Conservation (phyloP, 2,113 vertebrate species). For the Onychostruthus taczanowskii region DNA sequence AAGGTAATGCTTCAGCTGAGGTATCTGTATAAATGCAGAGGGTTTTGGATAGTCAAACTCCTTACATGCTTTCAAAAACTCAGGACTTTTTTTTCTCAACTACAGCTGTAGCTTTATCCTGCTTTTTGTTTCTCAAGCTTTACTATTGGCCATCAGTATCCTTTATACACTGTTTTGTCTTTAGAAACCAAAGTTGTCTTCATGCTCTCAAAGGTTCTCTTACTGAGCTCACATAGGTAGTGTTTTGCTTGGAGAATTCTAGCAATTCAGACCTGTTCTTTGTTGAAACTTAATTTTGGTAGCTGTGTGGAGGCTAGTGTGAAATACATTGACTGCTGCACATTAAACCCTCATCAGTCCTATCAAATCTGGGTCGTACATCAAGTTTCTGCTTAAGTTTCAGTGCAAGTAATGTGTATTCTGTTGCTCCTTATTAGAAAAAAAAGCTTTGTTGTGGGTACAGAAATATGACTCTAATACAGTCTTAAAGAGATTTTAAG, state of each 20-base stretch:
- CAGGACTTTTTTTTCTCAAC: neutral
- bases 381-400: neutral
- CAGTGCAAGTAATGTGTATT: neutral
- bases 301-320: neutral
- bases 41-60: neutral
- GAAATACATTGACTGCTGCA: neutral
- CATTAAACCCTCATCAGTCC: neutral
- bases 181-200: constrained; percentile 44
- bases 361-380: neutral
- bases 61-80: neutral
- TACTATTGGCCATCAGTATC: neutral
- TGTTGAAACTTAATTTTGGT: neutral
- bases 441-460: neutral
- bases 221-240: neutral
- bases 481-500: neutral
- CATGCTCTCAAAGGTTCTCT: neutral
- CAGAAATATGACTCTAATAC: neutral
- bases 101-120: constrained; percentile 24
- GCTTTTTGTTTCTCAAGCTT: neutral
- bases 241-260: neutral
- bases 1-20: neutral
- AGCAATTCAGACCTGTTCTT: neutral
- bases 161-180: neutral
- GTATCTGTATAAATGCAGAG: neutral
- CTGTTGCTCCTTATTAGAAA: neutral